A percentile compares a stretch with the other conserved stretches of the same genome.
These are phyloP conservation scores for Patiria miniata DNA, from an alignment of 35 echinoderm and acorn worm species.

Conservation along the genomic window DNA sequence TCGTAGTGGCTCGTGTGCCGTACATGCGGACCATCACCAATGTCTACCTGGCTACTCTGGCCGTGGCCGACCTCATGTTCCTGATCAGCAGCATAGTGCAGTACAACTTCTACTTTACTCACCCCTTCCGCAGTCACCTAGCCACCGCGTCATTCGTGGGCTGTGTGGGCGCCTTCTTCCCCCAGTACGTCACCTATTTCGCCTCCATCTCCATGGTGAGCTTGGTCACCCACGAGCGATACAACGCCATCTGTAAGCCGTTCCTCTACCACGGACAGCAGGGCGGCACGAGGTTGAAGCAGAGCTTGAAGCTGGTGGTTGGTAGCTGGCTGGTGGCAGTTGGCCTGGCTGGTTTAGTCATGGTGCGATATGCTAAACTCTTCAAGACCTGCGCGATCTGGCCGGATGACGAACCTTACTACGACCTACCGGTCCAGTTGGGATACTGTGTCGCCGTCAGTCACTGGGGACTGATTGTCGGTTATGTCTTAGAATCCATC, in stretches of 20 bases:
- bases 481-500: conserved; percentile 3
- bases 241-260: conserved; percentile 59
- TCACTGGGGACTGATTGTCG: neutral
- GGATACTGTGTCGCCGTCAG: neutral
- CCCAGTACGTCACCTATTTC: conserved; percentile 25
- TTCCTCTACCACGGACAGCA: neutral
- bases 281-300: neutral
- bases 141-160: neutral
- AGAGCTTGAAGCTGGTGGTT: conserved; percentile 2
- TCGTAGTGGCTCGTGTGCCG: conserved; percentile 47
- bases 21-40: conserved; percentile 62
- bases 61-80: conserved; percentile 51
- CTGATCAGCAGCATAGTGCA: conserved; percentile 19
- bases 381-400: neutral
- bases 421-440: conserved; percentile 16
- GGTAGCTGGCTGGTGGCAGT: neutral
- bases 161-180: conserved; percentile 16
- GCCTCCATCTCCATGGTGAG: conserved; percentile 38
- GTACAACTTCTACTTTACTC: neutral
- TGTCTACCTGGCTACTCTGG: conserved; percentile 52
- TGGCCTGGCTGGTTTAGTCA: neutral
- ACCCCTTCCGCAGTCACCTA: conserved; percentile 1
- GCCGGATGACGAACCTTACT: conserved; percentile 1
- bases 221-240: conserved; percentile 39
- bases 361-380: neutral